These are phyloP conservation scores for Sarcophaga rosellei DNA, from an alignment of 2,888 invertebrate species.

Conservation along the genomic window DNA sequence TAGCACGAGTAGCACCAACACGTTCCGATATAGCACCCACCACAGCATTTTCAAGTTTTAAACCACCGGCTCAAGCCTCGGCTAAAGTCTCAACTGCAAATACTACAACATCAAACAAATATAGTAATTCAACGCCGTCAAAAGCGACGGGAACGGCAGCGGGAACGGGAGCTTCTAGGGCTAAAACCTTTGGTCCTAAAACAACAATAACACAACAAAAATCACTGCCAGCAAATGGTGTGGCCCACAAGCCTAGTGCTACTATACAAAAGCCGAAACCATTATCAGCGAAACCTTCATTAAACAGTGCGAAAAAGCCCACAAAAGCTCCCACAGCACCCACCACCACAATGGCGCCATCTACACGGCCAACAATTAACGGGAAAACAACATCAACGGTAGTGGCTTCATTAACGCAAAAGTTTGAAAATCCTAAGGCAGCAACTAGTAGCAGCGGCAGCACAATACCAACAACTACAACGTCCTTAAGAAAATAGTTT, in stretches of 20 bases:
- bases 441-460: conserved; percentile 21
- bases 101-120: not conserved
- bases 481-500: conserved; percentile 68
- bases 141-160: conserved; percentile 69
- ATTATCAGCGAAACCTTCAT: conserved; percentile 77
- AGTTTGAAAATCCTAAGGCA: conserved; percentile 73
- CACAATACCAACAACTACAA: conserved; percentile 55
- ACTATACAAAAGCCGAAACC: conserved; percentile 77
- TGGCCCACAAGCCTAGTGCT: conserved; percentile 71
- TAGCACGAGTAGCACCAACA: conserved; percentile 80
- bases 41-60: conserved; percentile 79
- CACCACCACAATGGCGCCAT: conserved; percentile 52
- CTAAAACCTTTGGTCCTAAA: conserved; percentile 56
- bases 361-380: conserved; percentile 57
- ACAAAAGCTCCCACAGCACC: conserved; percentile 60
- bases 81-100: conserved; percentile 31
- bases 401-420: conserved; percentile 77
- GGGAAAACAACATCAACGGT: conserved; percentile 66
- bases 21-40: conserved; percentile 78
- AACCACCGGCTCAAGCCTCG: conserved; percentile 72
- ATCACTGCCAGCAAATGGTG: conserved; percentile 70
- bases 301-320: conserved; percentile 68
- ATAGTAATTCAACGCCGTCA: conserved; percentile 18
- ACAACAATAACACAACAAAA: conserved; percentile 51
- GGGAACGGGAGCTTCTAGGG: conserved; percentile 19